Evolutionary conservation across 2,113 vertebrate species (phyloP), one percentile per base, ranked within the genome.

Genomic region (Xiphophorus maculatus): DNA sequence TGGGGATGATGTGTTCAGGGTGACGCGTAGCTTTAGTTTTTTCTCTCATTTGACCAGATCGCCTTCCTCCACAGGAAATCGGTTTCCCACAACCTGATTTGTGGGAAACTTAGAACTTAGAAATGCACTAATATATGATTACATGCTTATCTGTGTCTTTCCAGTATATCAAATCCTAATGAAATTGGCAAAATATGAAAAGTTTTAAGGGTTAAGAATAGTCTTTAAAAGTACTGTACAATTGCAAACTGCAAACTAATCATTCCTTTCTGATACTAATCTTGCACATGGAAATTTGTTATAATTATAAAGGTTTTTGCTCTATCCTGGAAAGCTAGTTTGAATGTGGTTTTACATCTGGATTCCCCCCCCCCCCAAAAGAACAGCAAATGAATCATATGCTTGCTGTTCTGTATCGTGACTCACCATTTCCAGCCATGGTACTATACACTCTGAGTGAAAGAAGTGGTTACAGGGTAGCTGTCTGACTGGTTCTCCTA

Each of bases 401-500:
- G 51, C 51, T 11, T n/a, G 51, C 17, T n/a, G 51, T 58, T n/a
- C 12, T 69, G 60, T 60, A 28, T 17, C 27, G 66, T 51, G 58
- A 88, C 96, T 97, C 77, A 99, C 98, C 97, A 99, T 94, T 90
- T 99, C 97, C 80, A 99, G 92, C 97, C 98, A 99, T 0, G 98
- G 98, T 87, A 99, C 96, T 77, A 99, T 99, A 93, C 98, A 99
- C 91, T 95, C 95, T 93, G 96, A 97, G 89, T 99, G 98, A 90
- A 99, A 99, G 94, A 97, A 92, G 88, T 99, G 98, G 77, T 97
- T 98, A 90, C 98, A 99, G 70, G 98, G 97, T 25, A 99, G 90
- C 93, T 98, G 97, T 88, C 96, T 94, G 65, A 98, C 98, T 17
- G 96, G 94, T 82, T 99, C 97, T 0, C 95, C 95, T 3, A 96